Evolutionary conservation across 2,797 vertebrate genomes (phyloP).

Genomic region (Acanthurus leucopareius): DNA sequence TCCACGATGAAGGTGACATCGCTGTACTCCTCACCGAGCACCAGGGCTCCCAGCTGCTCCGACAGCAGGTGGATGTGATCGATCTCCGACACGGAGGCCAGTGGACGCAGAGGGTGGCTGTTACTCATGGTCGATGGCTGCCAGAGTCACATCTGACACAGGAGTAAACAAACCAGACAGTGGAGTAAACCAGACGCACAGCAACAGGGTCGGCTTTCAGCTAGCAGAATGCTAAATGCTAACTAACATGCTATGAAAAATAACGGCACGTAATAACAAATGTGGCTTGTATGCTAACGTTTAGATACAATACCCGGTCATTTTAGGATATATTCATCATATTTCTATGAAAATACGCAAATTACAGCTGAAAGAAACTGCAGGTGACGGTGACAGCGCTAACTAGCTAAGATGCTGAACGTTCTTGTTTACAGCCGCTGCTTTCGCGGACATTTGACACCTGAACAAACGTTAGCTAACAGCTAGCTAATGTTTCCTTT

Average conservation of each 20-base stretch:
- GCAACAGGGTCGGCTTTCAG: not conserved
- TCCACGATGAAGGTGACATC: constrained; percentile 98
- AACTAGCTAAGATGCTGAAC: not conserved
- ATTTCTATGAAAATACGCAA: not conserved
- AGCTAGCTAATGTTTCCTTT: not conserved
- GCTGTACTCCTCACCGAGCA: constrained; percentile 95
- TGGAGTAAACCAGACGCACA: not conserved
- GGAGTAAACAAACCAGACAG: not conserved
- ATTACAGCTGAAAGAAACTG: fast-evolving
- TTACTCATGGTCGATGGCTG: constrained; percentile 91
- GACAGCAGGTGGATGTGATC: constrained; percentile 98
- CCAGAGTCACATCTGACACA: constrained; percentile 58
- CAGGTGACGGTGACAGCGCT: fast-evolving
- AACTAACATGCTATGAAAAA: constrained; percentile 1
- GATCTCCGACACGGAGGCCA: constrained; percentile 94
- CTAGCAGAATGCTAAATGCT: constrained; percentile 26
- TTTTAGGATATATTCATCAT: too few relatives aligned
- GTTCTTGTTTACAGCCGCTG: constrained; percentile 57
- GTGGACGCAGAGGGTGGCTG: constrained; percentile 94
- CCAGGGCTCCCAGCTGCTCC: constrained; percentile 94
- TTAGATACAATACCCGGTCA: fast-evolving
- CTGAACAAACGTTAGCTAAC: constrained; percentile 16
- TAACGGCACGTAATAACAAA: fast-evolving
- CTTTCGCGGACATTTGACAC: constrained; percentile 52
- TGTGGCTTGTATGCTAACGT: not conserved